Evolutionary conservation across 2,797 vertebrate genomes (phyloP).

Genomic region (Molossus alvarezi): DNA sequence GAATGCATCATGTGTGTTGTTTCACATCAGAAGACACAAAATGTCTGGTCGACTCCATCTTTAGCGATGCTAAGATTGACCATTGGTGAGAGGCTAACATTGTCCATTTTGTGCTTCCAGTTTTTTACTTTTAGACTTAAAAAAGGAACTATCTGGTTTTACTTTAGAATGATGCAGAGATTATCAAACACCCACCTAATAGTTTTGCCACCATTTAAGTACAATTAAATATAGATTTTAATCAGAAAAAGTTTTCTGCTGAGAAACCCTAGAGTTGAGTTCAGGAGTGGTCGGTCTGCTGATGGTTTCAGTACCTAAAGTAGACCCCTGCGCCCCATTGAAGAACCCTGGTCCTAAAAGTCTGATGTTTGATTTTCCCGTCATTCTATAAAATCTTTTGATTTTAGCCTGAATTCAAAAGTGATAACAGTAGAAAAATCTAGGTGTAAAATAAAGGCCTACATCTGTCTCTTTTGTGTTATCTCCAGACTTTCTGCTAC

Average conservation of each 20-base stretch:
- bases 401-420: constrained; percentile 49
- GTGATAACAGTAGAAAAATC: not conserved
- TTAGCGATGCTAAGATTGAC: not conserved
- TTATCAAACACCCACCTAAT: not conserved
- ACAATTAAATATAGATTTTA: constrained; percentile 35
- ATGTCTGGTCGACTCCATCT: not conserved
- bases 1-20: not conserved
- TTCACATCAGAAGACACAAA: not conserved
- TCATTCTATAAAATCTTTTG: constrained; percentile 39
- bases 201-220: constrained; percentile 7
- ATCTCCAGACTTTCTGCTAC: not conserved
- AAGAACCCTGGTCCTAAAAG: not conserved
- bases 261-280: constrained; percentile 4
- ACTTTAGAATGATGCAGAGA: not conserved
- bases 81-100: not conserved
- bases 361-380: constrained; percentile 3
- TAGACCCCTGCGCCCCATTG: not conserved
- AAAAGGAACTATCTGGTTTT: not conserved
- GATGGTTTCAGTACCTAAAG: not conserved
- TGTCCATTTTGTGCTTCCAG: not conserved
- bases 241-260: constrained; percentile 31
- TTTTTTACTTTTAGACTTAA: constrained; percentile 37
- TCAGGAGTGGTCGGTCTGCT: constrained; percentile 14
- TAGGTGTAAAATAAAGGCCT: constrained; percentile 25
- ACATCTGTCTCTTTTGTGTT: not conserved